Percentiles rank a stretch among this genome's conserved stretches.
Conservation (phyloP, 2,888 invertebrate species). For the Uropetala carovei region DNA sequence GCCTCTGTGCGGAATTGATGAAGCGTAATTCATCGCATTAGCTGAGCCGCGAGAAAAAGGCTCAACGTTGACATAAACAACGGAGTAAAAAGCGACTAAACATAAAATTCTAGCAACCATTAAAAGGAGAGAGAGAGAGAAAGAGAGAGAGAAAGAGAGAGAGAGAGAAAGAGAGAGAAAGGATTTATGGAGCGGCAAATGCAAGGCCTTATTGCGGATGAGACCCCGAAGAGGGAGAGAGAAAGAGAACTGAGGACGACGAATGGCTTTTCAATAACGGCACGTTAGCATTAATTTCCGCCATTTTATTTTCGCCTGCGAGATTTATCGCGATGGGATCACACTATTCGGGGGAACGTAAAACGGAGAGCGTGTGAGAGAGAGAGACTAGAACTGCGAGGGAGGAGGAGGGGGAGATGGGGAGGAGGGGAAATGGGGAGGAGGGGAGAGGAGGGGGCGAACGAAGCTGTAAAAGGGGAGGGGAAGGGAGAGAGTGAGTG, state of each 20-base stretch:
- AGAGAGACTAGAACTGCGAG: slow-evolving; percentile 43
- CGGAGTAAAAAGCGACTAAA: background rate
- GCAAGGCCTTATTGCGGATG: background rate
- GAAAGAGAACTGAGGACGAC: background rate
- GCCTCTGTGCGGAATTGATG: background rate
- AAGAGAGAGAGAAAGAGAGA: background rate
- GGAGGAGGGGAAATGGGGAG: slow-evolving; percentile 42
- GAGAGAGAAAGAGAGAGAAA: background rate
- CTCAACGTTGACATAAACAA: background rate
- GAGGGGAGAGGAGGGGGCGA: slow-evolving; percentile 65
- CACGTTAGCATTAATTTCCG: slow-evolving; percentile 66
- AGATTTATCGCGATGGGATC: slow-evolving; percentile 67
- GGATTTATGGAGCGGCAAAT: background rate
- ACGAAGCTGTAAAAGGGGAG: slow-evolving; percentile 47
- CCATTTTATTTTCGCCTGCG: slow-evolving; percentile 65
- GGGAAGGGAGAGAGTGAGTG: slow-evolving; percentile 57
- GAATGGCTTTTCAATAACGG: slow-evolving; percentile 53
- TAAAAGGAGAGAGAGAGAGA: background rate
- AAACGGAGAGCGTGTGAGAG: slow-evolving; percentile 47
- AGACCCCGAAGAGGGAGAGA: background rate
- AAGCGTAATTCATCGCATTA: slow-evolving; percentile 10
- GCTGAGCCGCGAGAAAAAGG: background rate
- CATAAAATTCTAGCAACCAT: background rate
- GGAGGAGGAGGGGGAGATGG: background rate
- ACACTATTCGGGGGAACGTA: slow-evolving; percentile 46